Conservation (phyloP, 2,113 vertebrate species). For the Clupea harengus region DNA sequence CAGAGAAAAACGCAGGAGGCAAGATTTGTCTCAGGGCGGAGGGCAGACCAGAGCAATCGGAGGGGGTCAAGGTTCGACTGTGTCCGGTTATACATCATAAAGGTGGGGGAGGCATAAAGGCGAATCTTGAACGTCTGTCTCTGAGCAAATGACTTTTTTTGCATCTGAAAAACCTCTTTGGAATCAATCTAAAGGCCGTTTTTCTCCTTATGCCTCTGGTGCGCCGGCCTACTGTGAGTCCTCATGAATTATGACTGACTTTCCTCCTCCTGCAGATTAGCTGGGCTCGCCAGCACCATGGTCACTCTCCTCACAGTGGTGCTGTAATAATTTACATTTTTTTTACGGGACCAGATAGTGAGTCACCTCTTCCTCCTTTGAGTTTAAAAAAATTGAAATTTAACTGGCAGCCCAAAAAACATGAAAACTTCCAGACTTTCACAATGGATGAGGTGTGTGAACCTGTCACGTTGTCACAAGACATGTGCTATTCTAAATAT, state of each 20-base stretch:
- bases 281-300: neutral
- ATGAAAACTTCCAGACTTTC: neutral
- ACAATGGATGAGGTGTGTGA: neutral
- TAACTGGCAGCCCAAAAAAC: neutral
- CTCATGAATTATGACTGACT: neutral
- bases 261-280: neutral
- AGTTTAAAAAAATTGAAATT: neutral
- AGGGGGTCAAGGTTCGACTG: constrained; percentile 25
- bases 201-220: neutral
- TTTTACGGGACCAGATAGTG: neutral
- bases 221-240: neutral
- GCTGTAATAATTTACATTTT: neutral
- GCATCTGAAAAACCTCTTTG: neutral
- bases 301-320: neutral
- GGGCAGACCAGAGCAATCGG: constrained; percentile 2
- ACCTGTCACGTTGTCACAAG: neutral
- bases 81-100: neutral
- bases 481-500: neutral
- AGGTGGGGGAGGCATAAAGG: neutral
- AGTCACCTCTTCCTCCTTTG: neutral
- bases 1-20: constrained; percentile 22
- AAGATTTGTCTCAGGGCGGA: constrained; percentile 12
- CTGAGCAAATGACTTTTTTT: neutral
- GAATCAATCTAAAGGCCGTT: neutral
- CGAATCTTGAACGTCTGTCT: neutral